phyloP scores from a whole-genome alignment of 2,113 vertebrate genomes.

The Collichthys lucidus region DNA sequence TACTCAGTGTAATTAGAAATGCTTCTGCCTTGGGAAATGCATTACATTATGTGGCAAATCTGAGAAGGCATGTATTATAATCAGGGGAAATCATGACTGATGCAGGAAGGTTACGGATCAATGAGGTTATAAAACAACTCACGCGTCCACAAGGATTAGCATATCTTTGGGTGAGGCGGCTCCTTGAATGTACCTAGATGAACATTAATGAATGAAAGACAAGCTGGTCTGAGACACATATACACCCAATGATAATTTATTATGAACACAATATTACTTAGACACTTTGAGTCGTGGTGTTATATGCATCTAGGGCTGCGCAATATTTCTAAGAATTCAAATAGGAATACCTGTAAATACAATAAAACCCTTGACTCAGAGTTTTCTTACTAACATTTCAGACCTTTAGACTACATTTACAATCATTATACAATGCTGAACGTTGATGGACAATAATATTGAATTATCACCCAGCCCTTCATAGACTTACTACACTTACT shows the following conservation, averaged over 20 bases:
- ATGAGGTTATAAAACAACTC: conserved; percentile 79
- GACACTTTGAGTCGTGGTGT: not conserved
- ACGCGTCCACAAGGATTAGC: conserved; percentile 99
- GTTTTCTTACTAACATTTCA: not conserved
- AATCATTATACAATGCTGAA: not conserved
- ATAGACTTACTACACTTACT: not conserved
- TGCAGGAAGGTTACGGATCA: conserved; percentile 49
- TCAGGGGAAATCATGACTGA: conserved; percentile 55
- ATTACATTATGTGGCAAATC: conserved; percentile 40
- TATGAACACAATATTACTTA: not conserved
- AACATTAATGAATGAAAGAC: conserved; percentile 40
- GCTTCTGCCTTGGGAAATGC: conserved; percentile 45
- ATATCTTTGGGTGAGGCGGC: conserved; percentile 99
- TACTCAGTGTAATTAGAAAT: conserved; percentile 46
- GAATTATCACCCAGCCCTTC: not conserved
- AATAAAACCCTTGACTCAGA: not conserved
- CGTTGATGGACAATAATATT: not conserved
- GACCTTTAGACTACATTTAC: not conserved
- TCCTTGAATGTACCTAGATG: conserved; percentile 96
- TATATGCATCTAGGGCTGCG: not conserved
- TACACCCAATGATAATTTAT: conserved; percentile 11
- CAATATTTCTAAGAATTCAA: not conserved
- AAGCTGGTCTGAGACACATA: conserved; percentile 16
- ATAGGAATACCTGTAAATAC: not conserved
- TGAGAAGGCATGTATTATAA: conserved; percentile 35